Evolutionary conservation across 2,888 invertebrate genomes (phyloP).

Genomic region (Agrochola circellaris): DNA sequence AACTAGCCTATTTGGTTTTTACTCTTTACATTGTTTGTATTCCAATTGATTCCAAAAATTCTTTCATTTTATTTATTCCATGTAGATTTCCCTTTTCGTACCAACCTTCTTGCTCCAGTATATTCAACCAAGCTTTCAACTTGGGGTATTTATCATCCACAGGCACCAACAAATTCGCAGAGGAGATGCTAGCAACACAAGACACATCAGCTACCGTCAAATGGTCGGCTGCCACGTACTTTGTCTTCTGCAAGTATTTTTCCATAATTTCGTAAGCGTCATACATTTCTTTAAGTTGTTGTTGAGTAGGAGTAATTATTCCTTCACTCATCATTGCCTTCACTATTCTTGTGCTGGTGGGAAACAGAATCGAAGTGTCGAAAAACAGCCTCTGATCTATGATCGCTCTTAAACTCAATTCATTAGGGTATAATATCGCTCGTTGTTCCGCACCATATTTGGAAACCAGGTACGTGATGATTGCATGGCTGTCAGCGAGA

Average conservation of each 20-base stretch:
- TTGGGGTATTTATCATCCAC: constrained; percentile 23
- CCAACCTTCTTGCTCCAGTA: constrained; percentile 18
- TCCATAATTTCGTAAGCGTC: constrained; percentile 16
- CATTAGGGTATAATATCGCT: constrained; percentile 72
- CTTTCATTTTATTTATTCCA: neutral
- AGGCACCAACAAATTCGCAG: neutral
- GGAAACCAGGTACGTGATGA: constrained; percentile 74
- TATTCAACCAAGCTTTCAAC: constrained; percentile 20
- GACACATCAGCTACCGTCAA: constrained; percentile 33
- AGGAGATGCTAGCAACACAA: constrained; percentile 24
- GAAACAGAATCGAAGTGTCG: constrained; percentile 70
- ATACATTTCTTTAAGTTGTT: constrained; percentile 1
- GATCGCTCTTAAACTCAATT: constrained; percentile 66
- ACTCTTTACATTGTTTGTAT: too few relatives aligned
- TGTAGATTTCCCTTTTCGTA: constrained; percentile 25
- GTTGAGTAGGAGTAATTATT: neutral
- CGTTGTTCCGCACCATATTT: constrained; percentile 75
- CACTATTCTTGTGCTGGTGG: constrained; percentile 44
- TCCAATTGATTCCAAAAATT: too few relatives aligned
- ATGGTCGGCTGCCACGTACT: constrained; percentile 25
- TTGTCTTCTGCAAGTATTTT: constrained; percentile 36
- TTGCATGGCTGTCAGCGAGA: constrained; percentile 76
- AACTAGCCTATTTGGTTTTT: too few relatives aligned
- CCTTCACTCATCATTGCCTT: neutral
- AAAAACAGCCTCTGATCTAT: constrained; percentile 73